phyloP scores from a whole-genome alignment of 2,797 vertebrate genomes.

The Epinephelus malabaricus region DNA sequence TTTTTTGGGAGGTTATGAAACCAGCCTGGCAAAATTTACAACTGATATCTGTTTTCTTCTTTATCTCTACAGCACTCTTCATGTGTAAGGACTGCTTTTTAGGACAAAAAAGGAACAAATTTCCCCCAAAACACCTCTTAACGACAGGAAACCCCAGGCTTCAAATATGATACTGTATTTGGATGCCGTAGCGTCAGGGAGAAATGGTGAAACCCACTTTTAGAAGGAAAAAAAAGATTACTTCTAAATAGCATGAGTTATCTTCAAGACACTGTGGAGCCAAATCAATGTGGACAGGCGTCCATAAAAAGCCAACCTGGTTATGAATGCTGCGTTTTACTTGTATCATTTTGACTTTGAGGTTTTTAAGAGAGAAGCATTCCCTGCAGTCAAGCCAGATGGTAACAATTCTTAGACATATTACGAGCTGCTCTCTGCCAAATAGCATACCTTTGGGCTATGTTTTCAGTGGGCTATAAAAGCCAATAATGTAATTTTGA shows the following conservation, averaged over 20 bases:
- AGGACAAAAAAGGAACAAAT: slow-evolving; percentile 16
- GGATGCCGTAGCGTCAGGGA: slow-evolving; percentile 10
- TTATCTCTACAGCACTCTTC: not conserved
- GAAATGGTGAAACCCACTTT: slow-evolving; percentile 34
- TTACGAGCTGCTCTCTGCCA: slow-evolving; percentile 87
- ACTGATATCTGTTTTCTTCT: slow-evolving; percentile 25
- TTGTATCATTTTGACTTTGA: slow-evolving; percentile 90
- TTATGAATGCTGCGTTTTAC: slow-evolving; percentile 86
- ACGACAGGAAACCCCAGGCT: not conserved
- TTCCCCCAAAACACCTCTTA: slow-evolving; percentile 12
- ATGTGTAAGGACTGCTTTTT: slow-evolving; percentile 7
- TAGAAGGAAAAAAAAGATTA: slow-evolving; percentile 50
- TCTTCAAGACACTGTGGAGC: slow-evolving; percentile 75
- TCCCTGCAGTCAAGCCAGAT: slow-evolving; percentile 88
- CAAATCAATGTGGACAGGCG: slow-evolving; percentile 81
- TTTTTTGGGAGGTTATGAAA: slow-evolving; percentile 31
- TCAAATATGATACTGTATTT: slow-evolving; percentile 27
- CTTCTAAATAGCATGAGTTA: slow-evolving; percentile 69
- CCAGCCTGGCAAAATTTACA: slow-evolving; percentile 19
- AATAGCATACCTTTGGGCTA: slow-evolving; percentile 89
- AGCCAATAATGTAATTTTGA: slow-evolving; percentile 90
- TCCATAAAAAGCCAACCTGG: slow-evolving; percentile 84
- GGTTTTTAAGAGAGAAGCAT: slow-evolving; percentile 89
- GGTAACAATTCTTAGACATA: slow-evolving; percentile 90
- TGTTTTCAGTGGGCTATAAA: slow-evolving; percentile 90